Evolutionary conservation across 2,888 invertebrate genomes (phyloP).

Genomic region (Yponomeuta cagnagella): DNA sequence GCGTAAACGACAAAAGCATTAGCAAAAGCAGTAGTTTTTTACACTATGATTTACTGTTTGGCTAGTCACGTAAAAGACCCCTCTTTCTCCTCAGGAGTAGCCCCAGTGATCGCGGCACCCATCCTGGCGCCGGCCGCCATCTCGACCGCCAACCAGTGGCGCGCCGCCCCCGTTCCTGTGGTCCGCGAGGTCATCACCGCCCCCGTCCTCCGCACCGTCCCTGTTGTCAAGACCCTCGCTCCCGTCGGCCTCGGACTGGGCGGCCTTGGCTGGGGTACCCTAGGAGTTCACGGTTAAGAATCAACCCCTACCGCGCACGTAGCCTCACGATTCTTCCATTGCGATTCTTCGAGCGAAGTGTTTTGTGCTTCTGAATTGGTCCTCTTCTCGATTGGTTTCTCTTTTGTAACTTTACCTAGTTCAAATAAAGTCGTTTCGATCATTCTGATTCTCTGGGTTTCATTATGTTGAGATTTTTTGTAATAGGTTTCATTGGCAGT

Average conservation of each 20-base stretch:
- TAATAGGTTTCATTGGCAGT: too few relatives aligned
- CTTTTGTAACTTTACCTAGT: neutral
- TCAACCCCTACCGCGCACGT: neutral
- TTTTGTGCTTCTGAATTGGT: constrained; percentile 6
- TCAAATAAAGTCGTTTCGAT: neutral
- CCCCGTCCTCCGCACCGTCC: constrained; percentile 41
- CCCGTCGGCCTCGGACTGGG: constrained; percentile 28
- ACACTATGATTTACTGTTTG: too few relatives aligned
- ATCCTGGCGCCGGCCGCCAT: constrained; percentile 47
- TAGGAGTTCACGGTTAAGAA: constrained; percentile 8
- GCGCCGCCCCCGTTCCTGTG: constrained; percentile 23
- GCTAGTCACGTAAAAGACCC: too few relatives aligned
- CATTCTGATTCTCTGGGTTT: neutral
- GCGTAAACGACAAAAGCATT: too few relatives aligned
- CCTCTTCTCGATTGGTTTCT: neutral
- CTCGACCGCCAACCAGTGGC: constrained; percentile 42
- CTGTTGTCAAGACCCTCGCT: constrained; percentile 25
- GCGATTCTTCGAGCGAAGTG: neutral
- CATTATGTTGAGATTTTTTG: neutral
- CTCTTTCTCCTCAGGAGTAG: constrained; percentile 3
- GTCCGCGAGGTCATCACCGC: constrained; percentile 51
- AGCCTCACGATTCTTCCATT: neutral
- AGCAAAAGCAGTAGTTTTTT: too few relatives aligned
- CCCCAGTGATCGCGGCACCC: constrained; percentile 30
- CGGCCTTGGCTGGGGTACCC: constrained; percentile 23